These are phyloP conservation scores for Campopleginae sp. DNA, from an alignment of 2,888 invertebrate genomes.

Conservation along the genomic window DNA sequence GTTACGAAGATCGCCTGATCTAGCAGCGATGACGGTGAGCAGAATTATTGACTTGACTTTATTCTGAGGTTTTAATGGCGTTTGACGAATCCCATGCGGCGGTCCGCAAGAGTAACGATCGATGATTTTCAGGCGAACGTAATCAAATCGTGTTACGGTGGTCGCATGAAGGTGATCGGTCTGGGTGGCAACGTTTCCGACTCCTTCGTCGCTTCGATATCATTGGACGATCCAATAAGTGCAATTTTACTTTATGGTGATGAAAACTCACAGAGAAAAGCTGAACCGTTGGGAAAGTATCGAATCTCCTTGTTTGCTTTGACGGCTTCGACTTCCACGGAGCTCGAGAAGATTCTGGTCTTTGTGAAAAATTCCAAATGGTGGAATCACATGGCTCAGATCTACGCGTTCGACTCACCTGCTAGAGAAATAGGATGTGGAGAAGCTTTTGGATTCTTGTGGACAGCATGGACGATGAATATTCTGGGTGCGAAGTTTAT, in stretches of 20 bases:
- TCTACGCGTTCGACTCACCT: not conserved
- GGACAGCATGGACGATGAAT: not conserved
- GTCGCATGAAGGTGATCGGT: not conserved
- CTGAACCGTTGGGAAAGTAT: not conserved
- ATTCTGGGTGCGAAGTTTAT: not conserved
- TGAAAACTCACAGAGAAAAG: not conserved
- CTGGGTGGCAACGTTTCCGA: not conserved
- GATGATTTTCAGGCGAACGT: slow-evolving; percentile 2
- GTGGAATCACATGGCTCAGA: slow-evolving; percentile 13
- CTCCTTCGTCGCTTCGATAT: not conserved
- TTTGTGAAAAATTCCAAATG: not conserved
- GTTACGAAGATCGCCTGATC: not conserved
- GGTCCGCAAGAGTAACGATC: not conserved
- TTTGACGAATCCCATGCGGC: not conserved
- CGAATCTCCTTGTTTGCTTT: not conserved
- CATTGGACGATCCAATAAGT: not conserved
- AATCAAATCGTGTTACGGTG: not conserved
- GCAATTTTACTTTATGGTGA: not conserved
- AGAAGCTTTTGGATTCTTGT: not conserved
- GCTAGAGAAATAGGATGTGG: not conserved
- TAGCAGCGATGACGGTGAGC: not conserved
- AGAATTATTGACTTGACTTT: not conserved
- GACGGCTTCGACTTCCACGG: not conserved
- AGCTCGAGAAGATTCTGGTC: not conserved
- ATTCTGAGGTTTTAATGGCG: not conserved